These are phyloP conservation scores for Dioctria rufipes DNA, from an alignment of 2,888 invertebrate genomes.

Conservation along the genomic window DNA sequence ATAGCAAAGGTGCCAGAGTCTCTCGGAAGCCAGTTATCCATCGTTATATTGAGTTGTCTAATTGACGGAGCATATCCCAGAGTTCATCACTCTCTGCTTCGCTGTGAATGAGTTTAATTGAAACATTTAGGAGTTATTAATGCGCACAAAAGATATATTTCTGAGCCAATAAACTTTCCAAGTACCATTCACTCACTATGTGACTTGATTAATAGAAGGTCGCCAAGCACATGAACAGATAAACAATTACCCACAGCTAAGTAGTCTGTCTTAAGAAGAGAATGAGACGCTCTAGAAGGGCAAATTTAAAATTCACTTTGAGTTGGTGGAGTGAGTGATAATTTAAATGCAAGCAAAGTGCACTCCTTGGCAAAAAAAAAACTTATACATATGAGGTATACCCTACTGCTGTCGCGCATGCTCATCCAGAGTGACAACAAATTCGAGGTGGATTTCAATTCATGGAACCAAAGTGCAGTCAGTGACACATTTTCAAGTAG, in stretches of 20 bases:
- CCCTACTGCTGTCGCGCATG: conserved; percentile 13
- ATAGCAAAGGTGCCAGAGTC: conserved; percentile 17
- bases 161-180: conserved; percentile 23
- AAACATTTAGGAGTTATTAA: conserved; percentile 45
- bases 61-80: conserved; percentile 42
- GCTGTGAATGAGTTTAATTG: conserved; percentile 32
- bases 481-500: conserved; percentile 44
- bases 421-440: conserved; percentile 3
- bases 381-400: neutral
- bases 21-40: conserved; percentile 10
- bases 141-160: conserved; percentile 47
- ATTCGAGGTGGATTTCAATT: neutral
- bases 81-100: conserved; percentile 43
- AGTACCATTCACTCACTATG: conserved; percentile 14
- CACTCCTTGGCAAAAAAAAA: conserved; percentile 11
- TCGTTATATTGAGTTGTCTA: conserved; percentile 19
- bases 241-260: conserved; percentile 22
- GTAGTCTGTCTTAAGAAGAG: conserved; percentile 31
- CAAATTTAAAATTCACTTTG: conserved; percentile 20
- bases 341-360: conserved; percentile 34
- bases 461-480: conserved; percentile 19
- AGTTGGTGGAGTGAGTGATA: conserved; percentile 12
- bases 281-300: conserved; percentile 15
- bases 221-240: neutral
- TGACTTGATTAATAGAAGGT: conserved; percentile 35